Conservation (phyloP, 2,888 invertebrate species). For the Eupithecia centaureata region DNA sequence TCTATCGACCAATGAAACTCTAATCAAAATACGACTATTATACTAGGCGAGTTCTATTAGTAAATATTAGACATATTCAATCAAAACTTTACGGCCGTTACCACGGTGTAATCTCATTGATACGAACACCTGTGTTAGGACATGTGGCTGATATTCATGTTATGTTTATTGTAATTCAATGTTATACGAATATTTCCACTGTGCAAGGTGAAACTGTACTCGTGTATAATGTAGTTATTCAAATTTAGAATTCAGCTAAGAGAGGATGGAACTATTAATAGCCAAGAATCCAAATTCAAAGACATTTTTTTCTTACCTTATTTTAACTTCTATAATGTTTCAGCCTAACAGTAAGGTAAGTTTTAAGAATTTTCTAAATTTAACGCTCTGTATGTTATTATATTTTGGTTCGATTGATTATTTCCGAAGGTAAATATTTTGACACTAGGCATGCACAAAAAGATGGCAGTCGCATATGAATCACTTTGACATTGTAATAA, state of each 20-base stretch:
- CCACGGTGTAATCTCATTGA: conserved; percentile 58
- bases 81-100: conserved; percentile 61
- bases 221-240: background rate
- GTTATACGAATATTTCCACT: conserved; percentile 8
- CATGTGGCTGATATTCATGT: conserved; percentile 36
- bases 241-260: background rate
- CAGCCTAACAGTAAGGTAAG: background rate
- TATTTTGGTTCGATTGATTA: background rate
- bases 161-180: conserved; percentile 23
- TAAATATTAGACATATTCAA: conserved; percentile 65
- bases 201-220: conserved; percentile 5
- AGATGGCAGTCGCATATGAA: conserved; percentile 48
- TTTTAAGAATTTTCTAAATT: background rate
- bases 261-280: background rate
- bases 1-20: conserved; percentile 56
- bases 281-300: background rate
- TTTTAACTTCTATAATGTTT: background rate
- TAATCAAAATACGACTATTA: conserved; percentile 69
- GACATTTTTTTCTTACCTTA: background rate
- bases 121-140: conserved; percentile 50
- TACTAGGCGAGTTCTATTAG: conserved; percentile 65
- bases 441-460: conserved; percentile 35
- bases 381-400: too few relatives aligned
- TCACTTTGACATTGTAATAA: conserved; percentile 59
- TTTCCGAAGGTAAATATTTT: conserved; percentile 36